Percentiles rank a stretch among this genome's conserved stretches.
phyloP scores from a whole-genome alignment of 2,888 invertebrate genomes.

The Cylindroiulus punctatus region DNA sequence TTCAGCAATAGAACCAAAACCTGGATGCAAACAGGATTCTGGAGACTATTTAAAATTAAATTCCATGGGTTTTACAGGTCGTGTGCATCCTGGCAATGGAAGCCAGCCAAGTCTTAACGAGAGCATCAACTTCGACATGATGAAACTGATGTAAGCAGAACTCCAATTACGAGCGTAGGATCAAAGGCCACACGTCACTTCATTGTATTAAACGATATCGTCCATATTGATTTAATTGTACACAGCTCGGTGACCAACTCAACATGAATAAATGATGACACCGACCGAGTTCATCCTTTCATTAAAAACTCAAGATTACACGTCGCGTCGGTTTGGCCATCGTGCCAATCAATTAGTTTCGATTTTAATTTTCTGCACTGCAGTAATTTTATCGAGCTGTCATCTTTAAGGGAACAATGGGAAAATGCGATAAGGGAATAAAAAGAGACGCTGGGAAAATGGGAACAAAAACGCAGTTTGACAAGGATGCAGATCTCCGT shows the following conservation, averaged over 20 bases:
- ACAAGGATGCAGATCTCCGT: constrained; percentile 18
- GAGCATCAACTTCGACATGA: background rate
- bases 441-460: constrained; percentile 1
- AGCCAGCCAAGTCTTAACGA: too few relatives aligned
- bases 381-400: constrained; percentile 18
- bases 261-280: background rate
- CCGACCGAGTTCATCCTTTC: background rate
- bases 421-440: background rate
- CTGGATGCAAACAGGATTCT: too few relatives aligned
- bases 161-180: background rate
- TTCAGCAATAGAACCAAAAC: too few relatives aligned
- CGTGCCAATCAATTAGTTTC: constrained; percentile 9
- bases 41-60: too few relatives aligned
- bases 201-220: background rate
- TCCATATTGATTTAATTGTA: background rate
- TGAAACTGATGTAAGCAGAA: background rate
- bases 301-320: background rate
- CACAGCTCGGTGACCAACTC: background rate
- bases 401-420: constrained; percentile 10
- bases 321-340: too few relatives aligned
- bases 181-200: background rate
- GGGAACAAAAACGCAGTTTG: constrained; percentile 10
- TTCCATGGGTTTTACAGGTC: too few relatives aligned
- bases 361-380: constrained; percentile 1
- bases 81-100: too few relatives aligned